Percentiles rank a stretch among this genome's conserved stretches.
Evolutionary conservation across 2,888 invertebrate genomes (phyloP).

Genomic region (Melikaiella ostensackeni): DNA sequence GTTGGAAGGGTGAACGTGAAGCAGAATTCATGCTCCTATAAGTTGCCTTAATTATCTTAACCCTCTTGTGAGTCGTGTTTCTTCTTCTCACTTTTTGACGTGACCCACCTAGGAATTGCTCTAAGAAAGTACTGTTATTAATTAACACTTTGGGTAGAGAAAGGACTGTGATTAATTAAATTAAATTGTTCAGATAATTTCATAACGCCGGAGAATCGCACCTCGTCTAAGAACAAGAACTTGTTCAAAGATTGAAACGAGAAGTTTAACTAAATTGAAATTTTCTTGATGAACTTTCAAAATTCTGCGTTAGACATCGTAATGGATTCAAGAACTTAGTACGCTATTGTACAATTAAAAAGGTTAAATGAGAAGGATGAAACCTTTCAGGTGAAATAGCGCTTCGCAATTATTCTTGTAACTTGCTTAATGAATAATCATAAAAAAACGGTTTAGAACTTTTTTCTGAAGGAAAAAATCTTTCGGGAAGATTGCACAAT

Average conservation of each 20-base stretch:
- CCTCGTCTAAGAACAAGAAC: background rate
- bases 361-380: background rate
- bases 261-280: slow-evolving; percentile 5
- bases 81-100: slow-evolving; percentile 40
- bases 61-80: slow-evolving; percentile 54
- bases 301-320: background rate
- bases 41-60: slow-evolving; percentile 64
- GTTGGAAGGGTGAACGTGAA: slow-evolving; percentile 64
- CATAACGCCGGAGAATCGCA: slow-evolving; percentile 19
- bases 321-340: background rate
- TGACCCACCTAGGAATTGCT: slow-evolving; percentile 16
- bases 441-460: background rate
- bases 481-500: background rate
- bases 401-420: background rate
- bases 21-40: slow-evolving; percentile 67
- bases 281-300: slow-evolving; percentile 11
- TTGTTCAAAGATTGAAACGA: background rate
- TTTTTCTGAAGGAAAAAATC: background rate
- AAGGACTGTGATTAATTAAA: slow-evolving; percentile 37
- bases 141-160: slow-evolving; percentile 23
- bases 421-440: background rate
- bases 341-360: background rate
- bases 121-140: slow-evolving; percentile 27
- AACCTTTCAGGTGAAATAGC: background rate
- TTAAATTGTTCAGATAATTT: slow-evolving; percentile 38